These are phyloP conservation scores for Scortum barcoo DNA, from an alignment of 2,113 vertebrate genomes.

Conservation along the genomic window DNA sequence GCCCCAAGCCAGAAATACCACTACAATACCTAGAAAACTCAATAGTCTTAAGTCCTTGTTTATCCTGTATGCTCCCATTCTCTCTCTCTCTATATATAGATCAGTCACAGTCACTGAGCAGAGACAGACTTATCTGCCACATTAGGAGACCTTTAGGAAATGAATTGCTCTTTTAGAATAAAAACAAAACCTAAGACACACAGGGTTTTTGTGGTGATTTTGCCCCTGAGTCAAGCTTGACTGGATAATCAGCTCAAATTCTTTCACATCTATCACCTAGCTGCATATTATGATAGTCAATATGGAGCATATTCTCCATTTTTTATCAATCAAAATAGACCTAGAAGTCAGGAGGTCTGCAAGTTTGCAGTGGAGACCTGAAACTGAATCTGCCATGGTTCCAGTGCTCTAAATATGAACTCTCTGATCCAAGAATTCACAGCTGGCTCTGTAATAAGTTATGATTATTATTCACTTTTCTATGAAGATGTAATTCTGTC, in stretches of 20 bases:
- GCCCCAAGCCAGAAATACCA: slow-evolving; percentile 6
- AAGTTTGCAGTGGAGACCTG: neutral
- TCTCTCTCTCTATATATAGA: slow-evolving; percentile 10
- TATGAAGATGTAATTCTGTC: slow-evolving; percentile 4
- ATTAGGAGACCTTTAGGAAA: slow-evolving; percentile 32
- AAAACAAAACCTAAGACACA: slow-evolving; percentile 6
- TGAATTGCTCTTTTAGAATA: slow-evolving; percentile 4
- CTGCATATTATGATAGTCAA: neutral
- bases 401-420: neutral
- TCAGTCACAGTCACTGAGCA: slow-evolving; percentile 32
- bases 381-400: neutral
- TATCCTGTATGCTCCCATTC: neutral
- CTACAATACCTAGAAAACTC: neutral
- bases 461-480: neutral
- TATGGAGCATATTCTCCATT: neutral
- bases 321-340: neutral
- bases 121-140: neutral
- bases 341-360: neutral
- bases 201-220: neutral
- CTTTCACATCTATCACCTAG: neutral
- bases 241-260: neutral
- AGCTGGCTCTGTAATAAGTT: slow-evolving; percentile 18
- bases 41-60: slow-evolving; percentile 14
- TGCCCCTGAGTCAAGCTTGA: neutral
- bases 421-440: neutral